Percentiles rank a stretch among this genome's conserved stretches.
These are phyloP conservation scores for Cordilura impudica DNA, from an alignment of 2,888 invertebrate genomes.

Conservation along the genomic window DNA sequence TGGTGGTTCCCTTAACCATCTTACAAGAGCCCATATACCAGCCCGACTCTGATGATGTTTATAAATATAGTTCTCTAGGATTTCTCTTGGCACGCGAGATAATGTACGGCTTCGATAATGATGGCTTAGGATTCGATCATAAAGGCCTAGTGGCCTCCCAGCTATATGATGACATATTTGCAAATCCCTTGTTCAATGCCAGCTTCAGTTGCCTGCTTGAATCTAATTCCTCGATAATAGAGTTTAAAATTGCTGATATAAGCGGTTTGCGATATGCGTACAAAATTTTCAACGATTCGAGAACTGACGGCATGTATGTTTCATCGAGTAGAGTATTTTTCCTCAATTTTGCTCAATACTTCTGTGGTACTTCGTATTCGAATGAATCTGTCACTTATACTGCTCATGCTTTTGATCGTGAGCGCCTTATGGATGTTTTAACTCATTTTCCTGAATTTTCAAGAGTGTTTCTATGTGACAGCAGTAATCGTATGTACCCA, in stretches of 20 bases:
- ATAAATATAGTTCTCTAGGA: conserved; percentile 64
- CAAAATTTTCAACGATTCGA: conserved; percentile 53
- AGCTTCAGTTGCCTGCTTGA: conserved; percentile 50
- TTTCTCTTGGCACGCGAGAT: conserved; percentile 65
- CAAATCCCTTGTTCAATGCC: conserved; percentile 42
- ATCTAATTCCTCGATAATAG: conserved; percentile 52
- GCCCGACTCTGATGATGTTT: conserved; percentile 48
- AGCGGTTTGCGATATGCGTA: conserved; percentile 65
- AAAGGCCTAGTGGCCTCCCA: background rate
- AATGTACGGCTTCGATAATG: conserved; percentile 63
- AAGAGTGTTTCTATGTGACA: conserved; percentile 48
- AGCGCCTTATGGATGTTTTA: conserved; percentile 61
- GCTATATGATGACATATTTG: background rate
- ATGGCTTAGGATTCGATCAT: conserved; percentile 30
- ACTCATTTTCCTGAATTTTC: conserved; percentile 62
- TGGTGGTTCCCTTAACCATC: conserved; percentile 60
- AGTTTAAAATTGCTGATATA: conserved; percentile 64
- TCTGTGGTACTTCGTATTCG: conserved; percentile 49
- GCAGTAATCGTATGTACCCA: conserved; percentile 11
- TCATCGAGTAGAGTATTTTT: conserved; percentile 52
- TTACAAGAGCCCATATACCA: conserved; percentile 63
- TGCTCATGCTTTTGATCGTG: conserved; percentile 37
- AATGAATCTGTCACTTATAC: conserved; percentile 17
- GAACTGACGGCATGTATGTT: conserved; percentile 9
- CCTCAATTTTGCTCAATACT: conserved; percentile 65